Base-by-base conservation (phyloP, 2,113 vertebrate genomes). In the Dipodomys stephensi region DNA sequence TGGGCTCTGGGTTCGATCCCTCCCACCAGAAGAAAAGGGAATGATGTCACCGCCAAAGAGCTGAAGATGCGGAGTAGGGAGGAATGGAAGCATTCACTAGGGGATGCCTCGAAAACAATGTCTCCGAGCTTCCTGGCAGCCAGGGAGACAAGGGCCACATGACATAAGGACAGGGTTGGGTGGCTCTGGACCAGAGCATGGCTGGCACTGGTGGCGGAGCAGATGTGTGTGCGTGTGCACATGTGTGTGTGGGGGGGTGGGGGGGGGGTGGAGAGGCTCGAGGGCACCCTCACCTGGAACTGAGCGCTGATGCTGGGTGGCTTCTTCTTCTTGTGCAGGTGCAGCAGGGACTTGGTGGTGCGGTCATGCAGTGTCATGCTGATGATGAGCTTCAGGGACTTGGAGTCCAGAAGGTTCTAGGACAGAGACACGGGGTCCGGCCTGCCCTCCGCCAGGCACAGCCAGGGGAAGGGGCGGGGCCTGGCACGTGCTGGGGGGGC, bases 251-350 rank as follows among this genome's bases (percentile, higher is more conserved):
- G 32, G 32, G 32, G 49, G 35, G 35, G 35, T 39, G 35, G 35
- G 2, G n/a, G 13, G 49, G 49, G 12, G 49, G 49, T 53, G 49
- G 8, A 13, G 49, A 9, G 49, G 49, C 49, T 53, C 9, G 49
- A 0, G 49, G 49, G 49, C 49, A 9, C 30, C 28, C 96, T 83
- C 76, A 99, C 99, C 99, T 99, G 99, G 96, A 99, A 99, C 97
- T 99, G 99, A 8, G 99, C 99, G 0, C 99, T 99, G 97, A 99
- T 99, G 97, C 99, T 99, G 0, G 99, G 99, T 0, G 99, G 98
- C 73, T 99, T 99, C 98, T 99, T 99, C 98, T 99, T 99, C 97
- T 99, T 99, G 98, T 99, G 99, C 81, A 99, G 97, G 96, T 99
- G 99, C 68, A 99, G 97, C 92, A 99, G 98, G 23, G 99, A 99